A percentile compares a stretch with the other conserved stretches of the same genome.
These are phyloP conservation scores for Mellilla xanthometata DNA, from an alignment of 2,888 invertebrate species.

Conservation along the genomic window DNA sequence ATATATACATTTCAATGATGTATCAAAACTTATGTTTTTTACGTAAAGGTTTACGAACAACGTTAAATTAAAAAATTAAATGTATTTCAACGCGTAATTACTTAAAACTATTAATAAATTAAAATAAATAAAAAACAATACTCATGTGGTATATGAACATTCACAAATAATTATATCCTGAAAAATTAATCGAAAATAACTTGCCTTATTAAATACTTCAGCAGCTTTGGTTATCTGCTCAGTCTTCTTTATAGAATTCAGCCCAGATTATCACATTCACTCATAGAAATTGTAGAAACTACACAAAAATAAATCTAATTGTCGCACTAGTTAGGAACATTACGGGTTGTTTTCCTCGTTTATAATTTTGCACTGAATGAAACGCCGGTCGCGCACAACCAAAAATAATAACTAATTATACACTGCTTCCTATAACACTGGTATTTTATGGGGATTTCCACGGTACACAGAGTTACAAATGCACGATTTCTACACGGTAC, in stretches of 20 bases:
- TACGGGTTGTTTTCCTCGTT: slow-evolving; percentile 32
- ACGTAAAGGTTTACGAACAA: too few relatives aligned
- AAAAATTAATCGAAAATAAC: background rate
- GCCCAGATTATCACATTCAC: slow-evolving; percentile 34
- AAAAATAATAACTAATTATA: slow-evolving; percentile 43
- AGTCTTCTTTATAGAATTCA: slow-evolving; percentile 7
- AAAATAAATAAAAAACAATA: too few relatives aligned
- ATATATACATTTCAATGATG: background rate
- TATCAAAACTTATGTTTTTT: too few relatives aligned
- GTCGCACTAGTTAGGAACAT: background rate
- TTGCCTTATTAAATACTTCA: slow-evolving; percentile 25
- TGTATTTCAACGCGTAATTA: too few relatives aligned
- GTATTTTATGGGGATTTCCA: slow-evolving; percentile 57
- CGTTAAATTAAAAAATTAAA: too few relatives aligned
- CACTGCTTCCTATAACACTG: slow-evolving; percentile 41
- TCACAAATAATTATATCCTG: too few relatives aligned
- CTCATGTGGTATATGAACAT: too few relatives aligned
- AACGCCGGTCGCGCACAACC: slow-evolving; percentile 49
- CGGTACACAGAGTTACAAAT: slow-evolving; percentile 55
- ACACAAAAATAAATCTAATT: slow-evolving; percentile 15
- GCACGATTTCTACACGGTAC: slow-evolving; percentile 61
- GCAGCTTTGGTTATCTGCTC: slow-evolving; percentile 6
- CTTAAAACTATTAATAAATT: too few relatives aligned
- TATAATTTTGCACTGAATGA: slow-evolving; percentile 47
- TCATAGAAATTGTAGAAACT: slow-evolving; percentile 18